Conservation (phyloP, 2,797 vertebrate genomes). For the Xenops minutus region DNA sequence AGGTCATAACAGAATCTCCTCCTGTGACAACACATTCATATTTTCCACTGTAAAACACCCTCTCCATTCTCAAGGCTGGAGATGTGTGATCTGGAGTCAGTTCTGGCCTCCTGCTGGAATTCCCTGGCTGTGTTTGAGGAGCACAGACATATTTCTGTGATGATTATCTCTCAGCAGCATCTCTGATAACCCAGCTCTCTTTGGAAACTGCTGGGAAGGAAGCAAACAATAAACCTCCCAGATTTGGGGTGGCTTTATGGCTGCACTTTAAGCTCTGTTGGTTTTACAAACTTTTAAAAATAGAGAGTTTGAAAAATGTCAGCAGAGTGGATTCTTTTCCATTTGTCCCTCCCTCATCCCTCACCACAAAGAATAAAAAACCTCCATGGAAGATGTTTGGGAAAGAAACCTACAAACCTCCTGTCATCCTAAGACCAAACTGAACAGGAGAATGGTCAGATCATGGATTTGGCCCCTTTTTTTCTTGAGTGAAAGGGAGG, state of each 20-base stretch:
- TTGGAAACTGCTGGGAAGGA: constrained; percentile 39
- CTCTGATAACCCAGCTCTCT: constrained; percentile 60
- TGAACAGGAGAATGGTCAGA: not conserved
- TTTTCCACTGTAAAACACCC: not conserved
- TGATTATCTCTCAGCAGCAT: constrained; percentile 61
- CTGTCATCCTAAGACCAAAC: not conserved
- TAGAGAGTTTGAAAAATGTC: not conserved
- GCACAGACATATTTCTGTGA: constrained; percentile 36
- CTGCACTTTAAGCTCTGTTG: constrained; percentile 39
- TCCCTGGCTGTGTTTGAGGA: constrained; percentile 18
- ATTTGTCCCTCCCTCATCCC: not conserved
- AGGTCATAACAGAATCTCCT: not conserved
- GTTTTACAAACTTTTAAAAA: constrained; percentile 66
- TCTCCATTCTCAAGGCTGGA: not conserved
- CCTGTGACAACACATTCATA: not conserved
- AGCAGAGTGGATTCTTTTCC: not conserved
- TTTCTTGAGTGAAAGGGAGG: not conserved
- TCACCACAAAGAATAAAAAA: not conserved
- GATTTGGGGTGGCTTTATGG: constrained; percentile 66
- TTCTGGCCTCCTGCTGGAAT: not conserved
- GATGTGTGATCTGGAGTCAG: not conserved
- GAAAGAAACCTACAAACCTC: not conserved
- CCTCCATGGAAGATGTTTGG: not conserved
- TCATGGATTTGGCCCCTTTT: not conserved
- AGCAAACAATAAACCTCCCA: constrained; percentile 68